Base-by-base conservation (phyloP, 2,888 invertebrate species). In the Brachypalpus laphriformis region DNA sequence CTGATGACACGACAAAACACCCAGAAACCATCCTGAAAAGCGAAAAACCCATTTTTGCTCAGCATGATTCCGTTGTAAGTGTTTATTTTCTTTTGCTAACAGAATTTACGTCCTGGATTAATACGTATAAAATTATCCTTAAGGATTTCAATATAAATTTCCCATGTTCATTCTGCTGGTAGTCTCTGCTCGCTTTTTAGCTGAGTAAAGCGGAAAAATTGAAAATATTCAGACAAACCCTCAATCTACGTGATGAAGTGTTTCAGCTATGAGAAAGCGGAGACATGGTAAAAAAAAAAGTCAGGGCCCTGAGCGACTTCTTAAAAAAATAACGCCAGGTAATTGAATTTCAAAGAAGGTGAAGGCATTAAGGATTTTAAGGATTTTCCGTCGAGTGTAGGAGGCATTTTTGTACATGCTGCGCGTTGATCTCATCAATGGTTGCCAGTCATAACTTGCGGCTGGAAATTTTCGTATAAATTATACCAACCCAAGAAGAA, bases 331-430 rank as follows among this genome's bases (percentile, higher is more conserved):
- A 71, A 63, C 71, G 71, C 40, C 40, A 71, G 57, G 71, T 78
- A 78, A 78, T 78, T 78, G 78, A 78, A 78, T 78, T 78, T 65
- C 45, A 78, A 65, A 71, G 71, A 40, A 54, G 78, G 63, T 78
- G 78, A 78, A 47, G 47, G 63, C 63, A 78, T 78, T 71, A 71
- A 57, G 70, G 78, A 57, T 71, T 63, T 71, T 71, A 78, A 71
- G 70, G 70, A 78, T 68, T 71, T 71, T 45, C 63, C 45, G 20
- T 42, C 28, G 31, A 40, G 76, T 34, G 20, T 47, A 42, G 42
- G 8, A 22, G 68, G 45, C 16, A 59, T 68, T 57, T 75, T 28
- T 37, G 42, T 70, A 31, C 54, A 61, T 70, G 59, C 61, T 45
- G 42, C 49, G 47, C 63, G 40, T n/a, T 71, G 71, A 71, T 65